These are phyloP conservation scores for Leptopilina boulardi DNA, from an alignment of 1,140 invertebrate species.

Conservation along the genomic window DNA sequence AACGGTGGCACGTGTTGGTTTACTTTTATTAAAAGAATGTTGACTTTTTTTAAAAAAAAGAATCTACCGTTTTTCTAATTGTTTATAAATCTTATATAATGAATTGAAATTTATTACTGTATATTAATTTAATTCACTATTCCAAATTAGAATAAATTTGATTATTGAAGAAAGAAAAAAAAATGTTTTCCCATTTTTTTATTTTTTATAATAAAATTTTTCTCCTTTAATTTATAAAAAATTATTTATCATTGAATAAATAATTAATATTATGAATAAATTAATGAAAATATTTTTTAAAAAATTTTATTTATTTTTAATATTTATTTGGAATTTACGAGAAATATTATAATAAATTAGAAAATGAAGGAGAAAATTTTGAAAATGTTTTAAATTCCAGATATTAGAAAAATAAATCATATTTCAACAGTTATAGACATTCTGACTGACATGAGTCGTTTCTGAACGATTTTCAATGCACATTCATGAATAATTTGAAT, in stretches of 20 bases:
- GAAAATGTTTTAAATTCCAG: background rate
- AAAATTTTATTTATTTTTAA: too few species aligned
- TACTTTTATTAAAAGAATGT: background rate
- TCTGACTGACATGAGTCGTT: background rate
- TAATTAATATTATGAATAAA: too few species aligned
- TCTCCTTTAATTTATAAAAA: too few species aligned
- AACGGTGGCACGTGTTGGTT: background rate
- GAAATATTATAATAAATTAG: too few species aligned
- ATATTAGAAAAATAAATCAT: background rate
- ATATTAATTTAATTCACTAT: too few species aligned
- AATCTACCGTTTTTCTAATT: background rate
- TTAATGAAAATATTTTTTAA: too few species aligned
- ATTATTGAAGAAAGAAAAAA: too few species aligned
- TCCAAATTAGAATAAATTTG: too few species aligned
- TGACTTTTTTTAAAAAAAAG: background rate
- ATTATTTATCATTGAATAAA: too few species aligned
- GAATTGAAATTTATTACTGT: background rate
- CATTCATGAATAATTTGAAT: conserved; percentile 26
- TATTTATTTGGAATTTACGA: too few species aligned
- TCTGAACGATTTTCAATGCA: background rate
- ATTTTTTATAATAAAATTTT: too few species aligned
- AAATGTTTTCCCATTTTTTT: too few species aligned
- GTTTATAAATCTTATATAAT: background rate
- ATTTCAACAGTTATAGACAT: background rate
- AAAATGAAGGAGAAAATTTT: background rate